A percentile compares a stretch with the other conserved stretches of the same genome.
Evolutionary conservation across 2,888 invertebrate genomes (phyloP).

Genomic region (Dryocosmus kuriphilus): DNA sequence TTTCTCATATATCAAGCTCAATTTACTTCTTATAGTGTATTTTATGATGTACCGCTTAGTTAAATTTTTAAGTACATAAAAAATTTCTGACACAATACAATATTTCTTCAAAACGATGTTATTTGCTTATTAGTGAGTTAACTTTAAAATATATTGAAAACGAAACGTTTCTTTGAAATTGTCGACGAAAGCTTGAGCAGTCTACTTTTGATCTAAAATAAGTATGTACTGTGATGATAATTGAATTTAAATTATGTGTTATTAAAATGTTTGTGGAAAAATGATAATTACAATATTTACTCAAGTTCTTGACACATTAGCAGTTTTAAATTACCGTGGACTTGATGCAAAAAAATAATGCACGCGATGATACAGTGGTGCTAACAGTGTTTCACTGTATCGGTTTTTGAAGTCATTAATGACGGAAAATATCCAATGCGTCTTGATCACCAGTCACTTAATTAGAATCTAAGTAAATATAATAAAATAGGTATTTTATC

Average conservation of each 20-base stretch:
- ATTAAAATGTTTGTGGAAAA: conserved; percentile 46
- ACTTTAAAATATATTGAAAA: background rate
- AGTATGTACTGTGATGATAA: conserved; percentile 25
- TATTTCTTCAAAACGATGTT: background rate
- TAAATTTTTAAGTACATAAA: background rate
- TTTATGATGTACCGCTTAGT: conserved; percentile 17
- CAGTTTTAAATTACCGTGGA: conserved; percentile 45
- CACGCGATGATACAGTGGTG: conserved; percentile 50
- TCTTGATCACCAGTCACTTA: conserved; percentile 60
- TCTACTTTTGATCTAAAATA: conserved; percentile 61
- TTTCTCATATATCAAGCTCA: conserved; percentile 23
- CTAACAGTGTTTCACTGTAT: conserved; percentile 58
- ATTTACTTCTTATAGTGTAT: conserved; percentile 28
- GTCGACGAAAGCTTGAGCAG: conserved; percentile 15
- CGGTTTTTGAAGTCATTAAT: conserved; percentile 51
- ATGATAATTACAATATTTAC: conserved; percentile 5
- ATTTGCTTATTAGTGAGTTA: background rate
- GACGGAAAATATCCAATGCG: conserved; percentile 53
- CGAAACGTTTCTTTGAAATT: conserved; percentile 26
- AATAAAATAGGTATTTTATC: conserved; percentile 51
- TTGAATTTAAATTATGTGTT: conserved; percentile 45
- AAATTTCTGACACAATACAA: background rate
- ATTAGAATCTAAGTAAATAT: conserved; percentile 59
- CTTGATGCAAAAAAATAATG: conserved; percentile 33
- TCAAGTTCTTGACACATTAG: conserved; percentile 11